Base-by-base conservation (phyloP, 2,888 invertebrate species). In the Tinea semifulvella region DNA sequence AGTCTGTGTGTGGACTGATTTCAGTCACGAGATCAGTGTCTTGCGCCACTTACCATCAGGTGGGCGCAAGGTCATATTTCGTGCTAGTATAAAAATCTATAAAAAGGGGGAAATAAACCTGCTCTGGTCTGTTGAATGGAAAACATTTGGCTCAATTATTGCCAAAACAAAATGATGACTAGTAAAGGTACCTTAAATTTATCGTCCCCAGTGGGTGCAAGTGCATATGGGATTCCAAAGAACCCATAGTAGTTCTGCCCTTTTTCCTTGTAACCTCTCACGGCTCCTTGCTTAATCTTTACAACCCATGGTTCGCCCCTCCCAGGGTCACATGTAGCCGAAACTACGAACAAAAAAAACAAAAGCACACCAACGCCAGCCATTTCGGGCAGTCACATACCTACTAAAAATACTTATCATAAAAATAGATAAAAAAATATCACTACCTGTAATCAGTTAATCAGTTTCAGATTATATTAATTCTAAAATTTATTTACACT, bases 171-270 rank as follows among this genome's bases (percentile, higher is more conserved):
- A n/a, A n/a, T n/a, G n/a, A n/a, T n/a, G n/a, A n/a, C n/a, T n/a
- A n/a, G n/a, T n/a, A n/a, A n/a, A n/a, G n/a, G n/a, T 31, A 62
- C 65, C 57, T 59, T 62, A 46, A 53, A 65, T 47, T 50, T 56
- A 14, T 61, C 27, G 1, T n/a, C 16, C 7, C 64, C 63, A 1
- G 57, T 60, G 0, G 63, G 63, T 3, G 56, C 58, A 0, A 53
- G 59, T 0, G 65, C 65, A 45, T 63, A 64, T 0, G 64, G 63
- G 6, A 64, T 60, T n/a, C 54, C 51, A 42, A 54, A 54, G 43
- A 61, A 62, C 2, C 28, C 26, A 27, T 45, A 59, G 2, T 56
- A 14, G 16, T 49, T 53, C 3, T 48, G 46, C 2, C 49, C 50
- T 0, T 50, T 43, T 14, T 57, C 56, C 40, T 53, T 57, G 46